These are phyloP conservation scores for Nipponacmea schrenckii DNA, from an alignment of 2,888 invertebrate genomes.

Conservation along the genomic window DNA sequence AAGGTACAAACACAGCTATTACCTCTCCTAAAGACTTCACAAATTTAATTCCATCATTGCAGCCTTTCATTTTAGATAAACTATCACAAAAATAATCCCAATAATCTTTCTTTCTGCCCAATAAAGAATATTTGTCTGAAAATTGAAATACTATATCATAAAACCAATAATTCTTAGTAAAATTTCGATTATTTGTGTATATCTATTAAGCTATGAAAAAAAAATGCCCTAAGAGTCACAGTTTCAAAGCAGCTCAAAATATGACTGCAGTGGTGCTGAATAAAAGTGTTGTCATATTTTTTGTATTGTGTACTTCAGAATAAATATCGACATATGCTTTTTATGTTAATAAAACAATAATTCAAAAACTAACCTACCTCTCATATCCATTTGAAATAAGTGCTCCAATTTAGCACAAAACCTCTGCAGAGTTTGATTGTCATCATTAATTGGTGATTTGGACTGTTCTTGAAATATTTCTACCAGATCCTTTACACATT, in stretches of 20 bases:
- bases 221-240: too few species aligned
- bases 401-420: slow-evolving; percentile 68
- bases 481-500: slow-evolving; percentile 58
- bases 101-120: slow-evolving; percentile 66
- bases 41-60: slow-evolving; percentile 68
- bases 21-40: slow-evolving; percentile 68
- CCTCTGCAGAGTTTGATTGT: slow-evolving; percentile 64
- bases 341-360: too few species aligned
- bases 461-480: slow-evolving; percentile 52
- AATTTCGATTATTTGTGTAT: too few species aligned
- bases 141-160: too few species aligned
- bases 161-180: too few species aligned
- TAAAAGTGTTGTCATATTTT: neutral
- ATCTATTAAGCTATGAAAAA: too few species aligned
- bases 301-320: neutral
- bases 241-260: neutral
- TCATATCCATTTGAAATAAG: slow-evolving; percentile 65
- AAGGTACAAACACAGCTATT: slow-evolving; percentile 16
- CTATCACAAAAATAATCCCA: slow-evolving; percentile 69
- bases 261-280: neutral
- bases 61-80: slow-evolving; percentile 62
- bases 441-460: slow-evolving; percentile 65
- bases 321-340: neutral
- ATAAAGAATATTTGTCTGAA: slow-evolving; percentile 60
- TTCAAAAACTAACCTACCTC: slow-evolving; percentile 54